Evolutionary conservation across 1,140 invertebrate genomes (phyloP).

Genomic region (Eufriesea mexicana): DNA sequence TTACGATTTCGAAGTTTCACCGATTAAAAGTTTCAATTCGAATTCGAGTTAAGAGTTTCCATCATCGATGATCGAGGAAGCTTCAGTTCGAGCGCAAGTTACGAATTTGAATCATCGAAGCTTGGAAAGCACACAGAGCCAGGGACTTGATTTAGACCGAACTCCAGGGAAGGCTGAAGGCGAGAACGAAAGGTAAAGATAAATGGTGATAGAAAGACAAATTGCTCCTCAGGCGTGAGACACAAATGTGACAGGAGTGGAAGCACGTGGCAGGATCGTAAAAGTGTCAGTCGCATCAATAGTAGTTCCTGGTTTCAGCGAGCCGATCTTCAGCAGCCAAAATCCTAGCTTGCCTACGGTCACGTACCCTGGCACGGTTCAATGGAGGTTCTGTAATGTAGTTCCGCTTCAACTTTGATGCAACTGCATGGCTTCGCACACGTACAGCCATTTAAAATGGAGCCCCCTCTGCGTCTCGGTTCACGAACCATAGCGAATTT

Average conservation of each 20-base stretch:
- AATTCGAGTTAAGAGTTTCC: too few species aligned
- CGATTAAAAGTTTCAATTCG: too few species aligned
- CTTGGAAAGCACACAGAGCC: too few species aligned
- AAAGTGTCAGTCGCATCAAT: not conserved
- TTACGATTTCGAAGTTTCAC: too few species aligned
- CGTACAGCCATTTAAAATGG: not conserved
- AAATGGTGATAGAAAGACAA: not conserved
- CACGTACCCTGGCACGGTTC: not conserved
- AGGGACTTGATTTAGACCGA: too few species aligned
- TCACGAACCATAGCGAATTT: not conserved
- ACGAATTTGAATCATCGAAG: too few species aligned
- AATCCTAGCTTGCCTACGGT: not conserved
- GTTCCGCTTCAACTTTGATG: not conserved
- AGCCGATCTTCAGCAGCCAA: not conserved
- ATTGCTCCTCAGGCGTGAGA: not conserved
- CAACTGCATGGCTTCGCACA: not conserved
- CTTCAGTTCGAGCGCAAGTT: too few species aligned
- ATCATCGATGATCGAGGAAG: too few species aligned
- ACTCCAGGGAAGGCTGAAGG: not conserved
- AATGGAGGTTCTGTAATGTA: not conserved
- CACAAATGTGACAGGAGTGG: not conserved
- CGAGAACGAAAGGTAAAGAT: not conserved
- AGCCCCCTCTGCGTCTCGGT: not conserved
- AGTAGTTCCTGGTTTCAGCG: not conserved
- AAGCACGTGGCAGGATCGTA: not conserved